Base-by-base conservation (phyloP, 2,797 vertebrate species). In the Melanotaenia parkinsoni region DNA sequence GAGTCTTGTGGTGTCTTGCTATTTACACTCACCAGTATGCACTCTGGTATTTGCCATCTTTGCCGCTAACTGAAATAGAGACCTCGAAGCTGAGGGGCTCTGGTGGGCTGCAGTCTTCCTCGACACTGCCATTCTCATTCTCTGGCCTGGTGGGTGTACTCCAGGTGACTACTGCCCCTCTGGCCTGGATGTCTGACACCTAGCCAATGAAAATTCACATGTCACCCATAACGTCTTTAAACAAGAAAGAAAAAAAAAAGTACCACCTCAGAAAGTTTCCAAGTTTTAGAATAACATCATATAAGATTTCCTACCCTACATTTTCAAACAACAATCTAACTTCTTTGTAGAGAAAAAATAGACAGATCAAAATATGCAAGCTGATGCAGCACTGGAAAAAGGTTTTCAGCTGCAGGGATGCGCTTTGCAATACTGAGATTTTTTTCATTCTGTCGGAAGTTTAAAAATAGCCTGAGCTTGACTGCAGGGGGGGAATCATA, bases 181-280 rank as follows among this genome's bases (percentile, higher is more conserved):
- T 95, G 87, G 97, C 95, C 87, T 97, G 95, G 83, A 98, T 94
- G 79, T 98, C 96, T 0, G 96, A 95, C 43, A 97, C 94, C 98
- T 99, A 76, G 33, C 16, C 66, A 28, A 71, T 32, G 2, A 76
- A 73, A 59, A 58, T 70, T 8, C 16, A 50, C 20, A 14, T 20
- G 51, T 83, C 14, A 78, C 24, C 10, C 30, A 65, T 33, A 70
- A 38, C n/a, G 22, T 30, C 24, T 28, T 7, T 10, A n/a, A 1
- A 16, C 20, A n/a, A 47, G 2, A 40, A 13, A 7, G 5, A 26
- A 3, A 13, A 28, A 12, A 54, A 54, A 4, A 20, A 45, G 4
- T 16, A 18, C 43, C 16, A 45, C 16, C 43, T 7, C 4, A 45
- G 16, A 45, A 45, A 18, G 16, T 18, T 45, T 18, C 16, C 43